Percentiles rank a stretch among this genome's conserved stretches.
These are phyloP conservation scores for Vimba vimba DNA, from an alignment of 2,113 vertebrate genomes.

Conservation along the genomic window DNA sequence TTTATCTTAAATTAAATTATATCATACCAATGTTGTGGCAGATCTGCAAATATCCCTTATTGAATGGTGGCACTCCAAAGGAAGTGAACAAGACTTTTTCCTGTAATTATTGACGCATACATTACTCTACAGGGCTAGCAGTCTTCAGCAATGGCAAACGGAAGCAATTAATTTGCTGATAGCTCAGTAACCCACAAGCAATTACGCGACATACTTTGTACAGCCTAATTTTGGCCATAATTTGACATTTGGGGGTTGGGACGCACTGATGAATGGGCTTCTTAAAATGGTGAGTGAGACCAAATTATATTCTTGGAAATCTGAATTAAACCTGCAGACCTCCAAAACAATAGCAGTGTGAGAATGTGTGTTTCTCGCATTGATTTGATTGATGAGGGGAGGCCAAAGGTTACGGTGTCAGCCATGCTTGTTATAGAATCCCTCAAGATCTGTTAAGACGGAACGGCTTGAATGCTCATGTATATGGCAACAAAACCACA, in stretches of 20 bases:
- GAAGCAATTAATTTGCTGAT: conserved; percentile 42
- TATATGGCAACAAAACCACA: background rate
- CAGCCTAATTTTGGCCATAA: conserved; percentile 28
- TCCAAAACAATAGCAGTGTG: background rate
- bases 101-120: conserved; percentile 20
- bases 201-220: conserved; percentile 27
- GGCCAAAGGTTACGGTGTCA: conserved; percentile 40
- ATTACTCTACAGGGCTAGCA: conserved; percentile 23
- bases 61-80: background rate
- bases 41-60: background rate
- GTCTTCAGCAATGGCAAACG: conserved; percentile 24
- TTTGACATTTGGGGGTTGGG: background rate
- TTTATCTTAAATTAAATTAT: background rate
- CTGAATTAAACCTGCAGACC: conserved; percentile 6
- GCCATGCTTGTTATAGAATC: conserved; percentile 14
- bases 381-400: conserved; percentile 34
- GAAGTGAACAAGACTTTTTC: conserved; percentile 1
- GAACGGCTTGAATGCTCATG: background rate
- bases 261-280: background rate
- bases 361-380: conserved; percentile 21
- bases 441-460: background rate
- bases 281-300: background rate
- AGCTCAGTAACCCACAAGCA: conserved; percentile 35
- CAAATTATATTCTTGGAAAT: background rate
- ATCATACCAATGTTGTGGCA: background rate